These are phyloP conservation scores for Artemisiospiza belli DNA, from an alignment of 2,113 vertebrate genomes.

Conservation along the genomic window DNA sequence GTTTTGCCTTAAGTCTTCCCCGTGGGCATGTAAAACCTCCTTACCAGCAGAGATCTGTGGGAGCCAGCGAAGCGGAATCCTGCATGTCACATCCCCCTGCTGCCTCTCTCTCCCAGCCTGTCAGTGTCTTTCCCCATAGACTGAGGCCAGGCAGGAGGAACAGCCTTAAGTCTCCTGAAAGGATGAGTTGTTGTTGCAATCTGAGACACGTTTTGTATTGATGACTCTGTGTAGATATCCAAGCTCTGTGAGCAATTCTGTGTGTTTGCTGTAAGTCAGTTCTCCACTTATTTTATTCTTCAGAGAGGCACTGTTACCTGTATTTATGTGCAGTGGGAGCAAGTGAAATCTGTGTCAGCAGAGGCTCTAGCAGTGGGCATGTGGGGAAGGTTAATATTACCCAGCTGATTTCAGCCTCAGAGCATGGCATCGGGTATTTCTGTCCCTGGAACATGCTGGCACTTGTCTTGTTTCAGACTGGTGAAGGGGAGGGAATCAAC, in stretches of 20 bases:
- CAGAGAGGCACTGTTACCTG: neutral
- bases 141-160: neutral
- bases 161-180: neutral
- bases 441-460: constrained; percentile 4
- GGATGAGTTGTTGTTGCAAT: neutral
- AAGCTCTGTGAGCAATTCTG: neutral
- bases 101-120: neutral
- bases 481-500: neutral
- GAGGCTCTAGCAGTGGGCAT: neutral
- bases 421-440: constrained; percentile 49
- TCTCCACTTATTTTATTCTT: neutral
- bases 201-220: neutral
- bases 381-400: constrained; percentile 1
- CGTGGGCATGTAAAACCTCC: constrained; percentile 15
- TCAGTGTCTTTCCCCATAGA: neutral
- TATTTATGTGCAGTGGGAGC: neutral
- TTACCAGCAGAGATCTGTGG: neutral
- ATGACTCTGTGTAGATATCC: neutral
- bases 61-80: neutral
- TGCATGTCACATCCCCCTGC: neutral
- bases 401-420: constrained; percentile 31
- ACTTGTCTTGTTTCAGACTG: neutral
- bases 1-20: constrained; percentile 22
- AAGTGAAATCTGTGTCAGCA: neutral
- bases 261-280: neutral